Evolutionary conservation across 37 sponge, comb jelly and placozoan species (phyloP).

Genomic region (Hexactinellida sp.): DNA sequence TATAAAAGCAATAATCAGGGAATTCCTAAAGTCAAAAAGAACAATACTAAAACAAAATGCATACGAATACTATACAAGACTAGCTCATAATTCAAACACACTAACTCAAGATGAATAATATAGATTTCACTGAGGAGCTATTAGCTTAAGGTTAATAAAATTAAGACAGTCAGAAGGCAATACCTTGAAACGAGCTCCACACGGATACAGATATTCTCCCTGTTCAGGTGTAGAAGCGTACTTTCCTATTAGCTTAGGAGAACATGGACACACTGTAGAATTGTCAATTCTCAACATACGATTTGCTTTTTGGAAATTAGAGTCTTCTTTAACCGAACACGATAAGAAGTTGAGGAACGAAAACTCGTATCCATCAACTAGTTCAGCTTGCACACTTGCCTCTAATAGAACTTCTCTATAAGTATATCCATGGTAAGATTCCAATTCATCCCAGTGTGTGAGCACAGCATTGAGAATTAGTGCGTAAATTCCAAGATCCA

Average conservation of each 20-base stretch:
- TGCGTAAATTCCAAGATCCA: neutral
- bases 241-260: neutral
- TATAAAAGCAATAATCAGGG: too few relatives aligned
- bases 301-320: neutral
- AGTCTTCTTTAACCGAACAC: neutral
- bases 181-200: neutral
- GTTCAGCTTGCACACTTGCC: neutral
- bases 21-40: neutral
- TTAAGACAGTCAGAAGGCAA: neutral
- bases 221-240: neutral
- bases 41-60: neutral
- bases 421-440: neutral
- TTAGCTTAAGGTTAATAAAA: neutral
- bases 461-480: neutral
- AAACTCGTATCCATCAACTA: neutral
- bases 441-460: neutral
- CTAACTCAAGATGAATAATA: too few relatives aligned
- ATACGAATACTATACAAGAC: neutral
- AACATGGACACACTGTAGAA: neutral
- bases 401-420: neutral
- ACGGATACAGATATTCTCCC: neutral
- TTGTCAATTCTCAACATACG: neutral
- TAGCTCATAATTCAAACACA: neutral
- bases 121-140: neutral
- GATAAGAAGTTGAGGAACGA: neutral